A percentile compares a stretch with the other conserved stretches of the same genome.
phyloP scores from a whole-genome alignment of 2,888 invertebrate genomes.

The Tinea pellionella region DNA sequence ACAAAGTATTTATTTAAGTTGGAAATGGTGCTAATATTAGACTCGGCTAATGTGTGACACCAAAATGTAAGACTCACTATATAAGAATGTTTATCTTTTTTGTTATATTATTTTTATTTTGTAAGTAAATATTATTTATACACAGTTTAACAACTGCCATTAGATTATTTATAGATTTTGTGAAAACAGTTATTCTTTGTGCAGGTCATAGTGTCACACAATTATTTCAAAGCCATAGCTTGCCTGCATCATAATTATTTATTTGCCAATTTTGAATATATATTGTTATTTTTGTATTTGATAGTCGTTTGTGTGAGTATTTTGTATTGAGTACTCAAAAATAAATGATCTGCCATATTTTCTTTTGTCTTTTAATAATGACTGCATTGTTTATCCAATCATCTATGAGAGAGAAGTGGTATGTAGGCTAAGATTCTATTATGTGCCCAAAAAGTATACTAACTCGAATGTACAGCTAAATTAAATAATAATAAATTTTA shows the following conservation, averaged over 20 bases:
- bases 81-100: conserved; percentile 52
- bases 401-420: conserved; percentile 39
- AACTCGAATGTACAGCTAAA: conserved; percentile 71
- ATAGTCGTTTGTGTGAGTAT: conserved; percentile 60
- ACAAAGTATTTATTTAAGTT: conserved; percentile 65
- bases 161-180: conserved; percentile 27
- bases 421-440: conserved; percentile 62
- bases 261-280: conserved; percentile 38
- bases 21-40: conserved; percentile 66
- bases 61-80: conserved; percentile 62
- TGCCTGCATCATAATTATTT: conserved; percentile 60
- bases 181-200: conserved; percentile 17
- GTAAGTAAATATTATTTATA: conserved; percentile 59
- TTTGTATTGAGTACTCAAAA: conserved; percentile 57
- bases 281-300: conserved; percentile 33
- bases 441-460: conserved; percentile 69
- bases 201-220: conserved; percentile 60
- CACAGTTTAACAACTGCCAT: conserved; percentile 61
- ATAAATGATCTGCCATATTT: conserved; percentile 69
- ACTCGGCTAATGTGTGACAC: conserved; percentile 67
- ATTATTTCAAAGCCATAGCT: conserved; percentile 66
- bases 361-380: conserved; percentile 56
- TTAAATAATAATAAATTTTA: conserved; percentile 26
- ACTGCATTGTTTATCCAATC: conserved; percentile 58
- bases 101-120: conserved; percentile 62